Percentiles rank a stretch among this genome's conserved stretches.
These are phyloP conservation scores for Drosophila asahinai DNA, from an alignment of 1,140 invertebrate species.

Conservation along the genomic window DNA sequence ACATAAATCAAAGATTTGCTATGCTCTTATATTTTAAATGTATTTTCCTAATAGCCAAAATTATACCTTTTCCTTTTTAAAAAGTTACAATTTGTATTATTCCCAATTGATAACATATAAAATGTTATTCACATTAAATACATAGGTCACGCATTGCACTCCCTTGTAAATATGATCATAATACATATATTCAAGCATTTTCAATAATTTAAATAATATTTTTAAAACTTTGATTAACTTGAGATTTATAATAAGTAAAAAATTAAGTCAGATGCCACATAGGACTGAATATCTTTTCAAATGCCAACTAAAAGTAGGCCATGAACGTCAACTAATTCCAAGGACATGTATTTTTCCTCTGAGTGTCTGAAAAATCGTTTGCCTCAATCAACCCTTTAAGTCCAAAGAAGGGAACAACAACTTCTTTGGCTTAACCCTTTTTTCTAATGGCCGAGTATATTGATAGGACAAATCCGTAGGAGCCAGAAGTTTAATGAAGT, in stretches of 20 bases:
- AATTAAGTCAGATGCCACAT: neutral
- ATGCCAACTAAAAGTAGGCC: neutral
- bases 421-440: slow-evolving; percentile 58
- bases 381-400: slow-evolving; percentile 68
- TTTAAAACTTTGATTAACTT: neutral
- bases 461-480: slow-evolving; percentile 76
- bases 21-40: neutral
- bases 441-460: slow-evolving; percentile 57
- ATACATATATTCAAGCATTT: neutral
- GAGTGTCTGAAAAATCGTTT: slow-evolving; percentile 13
- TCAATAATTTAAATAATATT: neutral
- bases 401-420: slow-evolving; percentile 34
- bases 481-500: slow-evolving; percentile 76
- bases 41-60: neutral
- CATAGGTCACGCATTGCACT: neutral
- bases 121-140: neutral
- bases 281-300: neutral
- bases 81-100: too few species aligned
- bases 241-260: too few species aligned
- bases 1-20: too few species aligned
- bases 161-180: neutral
- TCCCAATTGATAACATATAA: neutral
- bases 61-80: too few species aligned
- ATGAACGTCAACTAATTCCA: neutral
- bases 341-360: neutral